Conservation (phyloP, 2,113 vertebrate genomes). For the Recurvirostra avosetta region DNA sequence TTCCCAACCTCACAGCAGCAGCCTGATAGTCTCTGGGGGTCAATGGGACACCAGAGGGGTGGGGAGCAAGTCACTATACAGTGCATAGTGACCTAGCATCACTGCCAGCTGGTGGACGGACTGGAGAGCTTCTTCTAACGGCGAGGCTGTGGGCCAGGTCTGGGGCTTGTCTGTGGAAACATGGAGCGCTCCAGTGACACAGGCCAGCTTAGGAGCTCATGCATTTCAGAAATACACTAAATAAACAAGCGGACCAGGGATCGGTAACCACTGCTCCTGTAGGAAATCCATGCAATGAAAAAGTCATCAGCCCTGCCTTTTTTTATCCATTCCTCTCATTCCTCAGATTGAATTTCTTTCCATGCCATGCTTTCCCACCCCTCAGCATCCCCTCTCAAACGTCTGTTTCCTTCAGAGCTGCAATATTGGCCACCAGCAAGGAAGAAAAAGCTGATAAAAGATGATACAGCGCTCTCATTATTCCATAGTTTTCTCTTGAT, state of each 20-base stretch:
- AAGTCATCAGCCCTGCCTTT: background rate
- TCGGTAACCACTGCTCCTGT: background rate
- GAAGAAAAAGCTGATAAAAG: background rate
- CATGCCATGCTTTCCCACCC: background rate
- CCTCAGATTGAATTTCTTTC: conserved; percentile 7
- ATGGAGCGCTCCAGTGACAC: rapidly evolving
- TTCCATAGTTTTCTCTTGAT: background rate
- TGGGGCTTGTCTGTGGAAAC: background rate
- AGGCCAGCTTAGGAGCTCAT: background rate
- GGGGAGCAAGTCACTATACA: background rate
- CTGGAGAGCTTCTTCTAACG: background rate
- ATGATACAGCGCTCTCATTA: background rate
- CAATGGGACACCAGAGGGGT: background rate
- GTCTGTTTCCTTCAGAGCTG: background rate
- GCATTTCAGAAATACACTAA: conserved; percentile 12
- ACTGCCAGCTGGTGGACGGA: rapidly evolving
- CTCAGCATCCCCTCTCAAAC: background rate
- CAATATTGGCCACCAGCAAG: background rate
- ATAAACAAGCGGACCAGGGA: background rate
- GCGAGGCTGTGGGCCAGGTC: background rate
- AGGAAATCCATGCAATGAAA: conserved; percentile 57
- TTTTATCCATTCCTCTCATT: conserved; percentile 26
- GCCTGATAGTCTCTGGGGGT: background rate
- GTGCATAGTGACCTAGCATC: background rate
- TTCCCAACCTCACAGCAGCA: background rate